Conservation (phyloP, 35 echinoderm and acorn worm genomes). For the Holothuria glaberrima region DNA sequence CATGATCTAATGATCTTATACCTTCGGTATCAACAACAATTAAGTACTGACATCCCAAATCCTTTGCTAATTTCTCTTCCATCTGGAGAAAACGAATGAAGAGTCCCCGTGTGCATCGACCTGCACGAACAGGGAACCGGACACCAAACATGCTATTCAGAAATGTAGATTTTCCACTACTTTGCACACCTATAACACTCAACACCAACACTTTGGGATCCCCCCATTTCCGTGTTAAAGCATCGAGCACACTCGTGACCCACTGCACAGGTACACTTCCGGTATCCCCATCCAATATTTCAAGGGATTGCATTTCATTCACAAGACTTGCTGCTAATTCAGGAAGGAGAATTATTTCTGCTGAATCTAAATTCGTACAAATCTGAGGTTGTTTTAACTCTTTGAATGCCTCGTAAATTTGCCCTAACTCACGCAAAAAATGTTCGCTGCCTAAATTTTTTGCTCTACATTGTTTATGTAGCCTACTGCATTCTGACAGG, state of each 20-base stretch:
- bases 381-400: neutral
- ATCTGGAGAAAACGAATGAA: constrained; percentile 25
- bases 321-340: neutral
- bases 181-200: constrained; percentile 41
- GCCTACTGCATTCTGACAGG: neutral
- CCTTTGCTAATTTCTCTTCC: neutral
- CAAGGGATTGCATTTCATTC: constrained; percentile 20
- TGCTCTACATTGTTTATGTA: neutral
- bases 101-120: constrained; percentile 40
- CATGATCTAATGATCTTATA: neutral
- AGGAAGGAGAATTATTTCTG: constrained; percentile 1
- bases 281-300: constrained; percentile 41
- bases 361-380: neutral
- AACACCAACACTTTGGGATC: constrained; percentile 1
- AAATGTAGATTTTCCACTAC: constrained; percentile 51
- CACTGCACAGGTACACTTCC: neutral
- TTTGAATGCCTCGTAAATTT: constrained; percentile 5
- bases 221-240: neutral
- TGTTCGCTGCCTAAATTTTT: constrained; percentile 50
- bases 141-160: constrained; percentile 50
- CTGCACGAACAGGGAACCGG: constrained; percentile 18
- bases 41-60: constrained; percentile 1
- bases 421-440: constrained; percentile 38
- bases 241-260: constrained; percentile 28
- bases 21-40: constrained; percentile 37